These are phyloP conservation scores for Cirrhinus molitorella DNA, from an alignment of 2,797 vertebrate species.

Conservation along the genomic window DNA sequence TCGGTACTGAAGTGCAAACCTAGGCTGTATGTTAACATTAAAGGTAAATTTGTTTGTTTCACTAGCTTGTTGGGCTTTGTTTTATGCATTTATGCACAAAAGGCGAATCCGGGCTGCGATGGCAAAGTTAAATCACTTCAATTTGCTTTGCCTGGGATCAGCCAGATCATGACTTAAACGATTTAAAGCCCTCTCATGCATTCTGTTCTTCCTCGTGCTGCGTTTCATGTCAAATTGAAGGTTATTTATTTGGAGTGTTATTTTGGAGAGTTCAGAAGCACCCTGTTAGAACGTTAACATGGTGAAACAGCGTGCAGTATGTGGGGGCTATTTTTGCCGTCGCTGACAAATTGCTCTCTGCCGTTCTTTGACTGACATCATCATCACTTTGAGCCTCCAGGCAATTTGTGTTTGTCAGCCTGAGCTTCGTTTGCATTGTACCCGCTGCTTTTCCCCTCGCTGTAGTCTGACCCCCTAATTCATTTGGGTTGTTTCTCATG, in stretches of 20 bases:
- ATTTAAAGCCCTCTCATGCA: constrained; percentile 18
- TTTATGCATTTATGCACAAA: constrained; percentile 44
- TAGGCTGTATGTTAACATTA: background rate
- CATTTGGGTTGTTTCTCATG: constrained; percentile 18
- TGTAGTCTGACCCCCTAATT: constrained; percentile 16
- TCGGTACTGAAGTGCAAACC: background rate
- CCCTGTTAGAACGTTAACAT: constrained; percentile 10
- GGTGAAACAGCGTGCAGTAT: background rate
- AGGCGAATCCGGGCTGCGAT: background rate
- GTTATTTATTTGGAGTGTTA: constrained; percentile 9
- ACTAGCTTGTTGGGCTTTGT: background rate
- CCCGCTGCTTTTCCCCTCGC: background rate
- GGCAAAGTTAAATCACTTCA: too few species aligned
- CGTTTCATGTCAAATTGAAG: background rate
- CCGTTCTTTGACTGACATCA: constrained; percentile 31
- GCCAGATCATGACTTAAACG: constrained; percentile 51
- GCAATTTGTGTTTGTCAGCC: constrained; percentile 38
- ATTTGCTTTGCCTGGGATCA: constrained; percentile 43
- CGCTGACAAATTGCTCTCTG: constrained; percentile 25
- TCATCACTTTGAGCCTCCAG: constrained; percentile 7
- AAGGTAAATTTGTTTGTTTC: background rate
- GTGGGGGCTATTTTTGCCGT: background rate
- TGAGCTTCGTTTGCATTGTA: constrained; percentile 14
- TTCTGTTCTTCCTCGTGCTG: constrained; percentile 1
- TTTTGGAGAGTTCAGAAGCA: constrained; percentile 13